These are phyloP conservation scores for Gorsachius goisagi DNA, from an alignment of 2,113 vertebrate species.

Conservation along the genomic window DNA sequence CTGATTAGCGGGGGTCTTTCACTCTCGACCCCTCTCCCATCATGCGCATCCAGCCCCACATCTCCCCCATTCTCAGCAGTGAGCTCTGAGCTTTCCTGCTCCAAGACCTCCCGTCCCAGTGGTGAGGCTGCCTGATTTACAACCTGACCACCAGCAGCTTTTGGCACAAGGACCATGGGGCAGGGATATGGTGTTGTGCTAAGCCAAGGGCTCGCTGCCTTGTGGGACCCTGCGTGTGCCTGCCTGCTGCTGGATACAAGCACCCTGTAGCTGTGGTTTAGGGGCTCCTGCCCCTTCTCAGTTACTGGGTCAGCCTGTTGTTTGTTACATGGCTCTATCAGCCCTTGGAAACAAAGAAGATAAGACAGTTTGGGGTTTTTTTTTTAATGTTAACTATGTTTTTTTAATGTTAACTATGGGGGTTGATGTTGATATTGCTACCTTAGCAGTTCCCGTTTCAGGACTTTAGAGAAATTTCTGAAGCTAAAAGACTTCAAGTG, in stretches of 20 bases:
- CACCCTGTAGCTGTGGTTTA: fast-evolving
- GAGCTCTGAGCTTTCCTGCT: neutral
- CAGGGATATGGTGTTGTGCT: neutral
- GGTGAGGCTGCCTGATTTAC: neutral
- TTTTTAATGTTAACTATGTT: neutral
- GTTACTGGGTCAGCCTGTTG: no score
- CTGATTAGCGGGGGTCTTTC: neutral
- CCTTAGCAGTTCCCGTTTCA: neutral
- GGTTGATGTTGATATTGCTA: neutral
- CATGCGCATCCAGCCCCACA: neutral
- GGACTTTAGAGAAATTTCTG: neutral
- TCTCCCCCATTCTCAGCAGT: fast-evolving
- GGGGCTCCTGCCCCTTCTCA: neutral
- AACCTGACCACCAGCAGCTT: neutral
- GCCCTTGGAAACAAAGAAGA: neutral
- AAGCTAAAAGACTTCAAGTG: neutral
- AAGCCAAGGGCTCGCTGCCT: neutral
- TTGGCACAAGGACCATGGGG: fast-evolving
- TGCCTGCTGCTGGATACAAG: neutral
- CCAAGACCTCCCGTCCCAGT: neutral
- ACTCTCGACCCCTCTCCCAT: neutral
- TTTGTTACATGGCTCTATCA: neutral
- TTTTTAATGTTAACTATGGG: neutral
- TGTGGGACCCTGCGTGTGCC: fast-evolving
- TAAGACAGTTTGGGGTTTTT: fast-evolving